Base-by-base conservation (phyloP, 2,113 vertebrate species). In the Opisthocomus hoazin region DNA sequence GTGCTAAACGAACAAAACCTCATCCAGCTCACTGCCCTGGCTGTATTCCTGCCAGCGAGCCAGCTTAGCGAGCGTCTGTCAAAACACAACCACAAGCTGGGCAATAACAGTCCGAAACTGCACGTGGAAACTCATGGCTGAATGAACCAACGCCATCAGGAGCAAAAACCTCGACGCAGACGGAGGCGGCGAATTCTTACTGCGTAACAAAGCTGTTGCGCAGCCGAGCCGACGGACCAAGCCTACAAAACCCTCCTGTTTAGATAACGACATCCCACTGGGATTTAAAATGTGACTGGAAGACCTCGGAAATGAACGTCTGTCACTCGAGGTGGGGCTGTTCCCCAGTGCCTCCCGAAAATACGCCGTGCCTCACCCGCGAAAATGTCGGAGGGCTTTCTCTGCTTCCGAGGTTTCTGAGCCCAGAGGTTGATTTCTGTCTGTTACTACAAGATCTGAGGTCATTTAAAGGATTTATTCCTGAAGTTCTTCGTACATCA, bases 71-170 rank as follows among this genome's bases (percentile, higher is more conserved):
- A 50, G 61, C 45, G 26, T 79, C 77, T 89, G 48, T 82, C 57
- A 85, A 87, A 71, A 60, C 43, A 51, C n/a, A 75, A 64, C 46
- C 10, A 8, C 56, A 92, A 27, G 45, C n/a, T 66, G 60, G 41
- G 58, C 71, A 90, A 26, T 66, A 70, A 50, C 24, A 89, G 80
- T 21, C 68, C 63, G 46, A 86, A 24, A 37, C 37, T 70, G 77
- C 73, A 75, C 6, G 46, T 60, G 84, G 87, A 87, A 96, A 91
- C 36, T 56, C 64, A 43, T 32, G 71, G 43, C 69, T 91, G 74
- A 88, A 78, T n/a, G 43, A 78, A 93, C 74, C 46, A 92, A 74
- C 30, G 63, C 34, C 36, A 70, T 32, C 37, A 70, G 50, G 37
- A 92, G 34, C 11, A 69, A 93, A 95, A 83, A 18, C 18, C 45